Evolutionary conservation across 2,797 vertebrate genomes (phyloP).

Genomic region (Botia almorhae): DNA sequence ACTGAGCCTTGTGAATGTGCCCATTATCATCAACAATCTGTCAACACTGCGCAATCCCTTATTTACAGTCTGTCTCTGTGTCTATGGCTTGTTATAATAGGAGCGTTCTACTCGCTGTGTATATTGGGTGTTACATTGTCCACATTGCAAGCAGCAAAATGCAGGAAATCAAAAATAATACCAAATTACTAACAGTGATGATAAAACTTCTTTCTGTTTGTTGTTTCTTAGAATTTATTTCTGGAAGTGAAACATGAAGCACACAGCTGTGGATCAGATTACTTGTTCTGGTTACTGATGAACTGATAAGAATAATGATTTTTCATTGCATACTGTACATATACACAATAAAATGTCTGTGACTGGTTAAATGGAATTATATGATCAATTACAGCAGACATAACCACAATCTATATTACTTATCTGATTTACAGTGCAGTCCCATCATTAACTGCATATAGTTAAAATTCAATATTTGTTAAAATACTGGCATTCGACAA

Average conservation of each 20-base stretch:
- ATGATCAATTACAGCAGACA: no score
- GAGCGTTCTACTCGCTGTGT: neutral
- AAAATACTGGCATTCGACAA: no score
- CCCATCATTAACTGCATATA: no score
- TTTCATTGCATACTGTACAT: neutral
- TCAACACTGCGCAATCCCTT: neutral
- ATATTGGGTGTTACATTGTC: neutral
- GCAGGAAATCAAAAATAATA: neutral
- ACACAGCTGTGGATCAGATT: neutral
- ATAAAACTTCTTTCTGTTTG: neutral
- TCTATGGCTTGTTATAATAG: neutral
- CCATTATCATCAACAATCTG: neutral
- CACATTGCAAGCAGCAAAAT: neutral
- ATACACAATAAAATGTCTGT: neutral
- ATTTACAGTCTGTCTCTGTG: neutral
- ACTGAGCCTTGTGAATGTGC: neutral
- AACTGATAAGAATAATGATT: neutral
- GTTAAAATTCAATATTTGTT: no score
- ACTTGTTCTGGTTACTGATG: no score
- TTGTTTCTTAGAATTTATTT: neutral
- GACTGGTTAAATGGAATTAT: neutral
- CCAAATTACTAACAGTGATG: neutral
- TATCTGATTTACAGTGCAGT: no score
- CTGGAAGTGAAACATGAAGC: neutral
- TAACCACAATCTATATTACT: no score